Base-by-base conservation (phyloP, 2,797 vertebrate genomes). In the Podarcis lilfordi region DNA sequence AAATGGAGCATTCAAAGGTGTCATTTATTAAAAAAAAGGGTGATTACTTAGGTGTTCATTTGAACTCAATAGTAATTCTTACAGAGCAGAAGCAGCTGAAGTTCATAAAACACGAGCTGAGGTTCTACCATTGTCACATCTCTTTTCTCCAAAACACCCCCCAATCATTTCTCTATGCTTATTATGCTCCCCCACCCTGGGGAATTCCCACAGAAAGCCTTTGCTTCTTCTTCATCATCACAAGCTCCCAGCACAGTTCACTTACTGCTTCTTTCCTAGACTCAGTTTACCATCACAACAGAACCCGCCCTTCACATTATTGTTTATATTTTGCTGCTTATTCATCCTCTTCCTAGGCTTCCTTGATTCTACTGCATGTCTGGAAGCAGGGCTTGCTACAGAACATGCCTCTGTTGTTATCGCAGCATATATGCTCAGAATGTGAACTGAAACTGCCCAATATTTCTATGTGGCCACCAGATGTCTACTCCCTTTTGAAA, bases 11-110 rank as follows among this genome's bases (percentile, higher is more conserved):
- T 11, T 1, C 43, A 84, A 94, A 85, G 19, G 78, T 90, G 90
- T 40, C 89, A 92, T 87, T 90, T 93, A 80, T 90, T 86, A 90
- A 91, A 17, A 89, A 90, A 91, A 91, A 27, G 69, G 37, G 69
- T 64, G 1, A 71, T 91, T 94, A 84, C 35, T 91, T 50, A 92
- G 88, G 92, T 66, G 87, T 1, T 25, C 69, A 92, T 93, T 91
- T 90, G 92, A 95, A 93, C 78, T 92, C 35, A 45, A 88, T 91
- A 93, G 90, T 85, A 92, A 91, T 89, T 95, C 89, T 88, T 88
- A 59, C 2, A 82, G 79, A 93, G 76, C 71, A 32, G 9, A 13
- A 84, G 87, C 93, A 93, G 50, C 1, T 82, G 89, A 95, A 91
- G n/a, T 37, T 75, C 17, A 8, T 23, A 85, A 81, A 35, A 50